Evolutionary conservation across 2,888 invertebrate genomes (phyloP).

Genomic region (Drosophila merina): DNA sequence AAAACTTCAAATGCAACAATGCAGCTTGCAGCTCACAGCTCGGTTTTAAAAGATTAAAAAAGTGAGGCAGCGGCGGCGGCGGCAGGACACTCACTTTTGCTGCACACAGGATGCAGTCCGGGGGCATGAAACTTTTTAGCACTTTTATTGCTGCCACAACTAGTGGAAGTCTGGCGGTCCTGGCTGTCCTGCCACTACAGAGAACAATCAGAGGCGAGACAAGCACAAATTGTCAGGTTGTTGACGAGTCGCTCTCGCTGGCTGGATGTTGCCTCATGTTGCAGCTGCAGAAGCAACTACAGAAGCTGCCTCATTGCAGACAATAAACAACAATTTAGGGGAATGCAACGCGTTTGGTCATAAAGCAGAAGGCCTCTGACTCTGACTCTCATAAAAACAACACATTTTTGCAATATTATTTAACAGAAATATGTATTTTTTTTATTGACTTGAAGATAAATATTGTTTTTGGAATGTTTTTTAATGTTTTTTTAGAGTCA

Average conservation of each 20-base stretch:
- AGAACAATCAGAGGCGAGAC: constrained; percentile 50
- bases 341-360: constrained; percentile 26
- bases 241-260: constrained; percentile 55
- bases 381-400: not conserved
- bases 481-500: too few relatives aligned
- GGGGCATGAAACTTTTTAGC: constrained; percentile 76
- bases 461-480: too few relatives aligned
- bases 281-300: constrained; percentile 19
- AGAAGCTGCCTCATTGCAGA: constrained; percentile 33
- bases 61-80: constrained; percentile 1
- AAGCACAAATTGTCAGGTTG: constrained; percentile 71
- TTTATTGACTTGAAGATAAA: too few relatives aligned
- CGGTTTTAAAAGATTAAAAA: constrained; percentile 70
- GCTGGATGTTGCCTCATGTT: constrained; percentile 9
- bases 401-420: constrained; percentile 2
- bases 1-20: constrained; percentile 57
- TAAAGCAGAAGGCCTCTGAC: constrained; percentile 12
- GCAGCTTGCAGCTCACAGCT: constrained; percentile 9
- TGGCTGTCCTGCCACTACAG: not conserved
- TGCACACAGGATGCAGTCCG: constrained; percentile 68
- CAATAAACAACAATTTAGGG: constrained; percentile 44
- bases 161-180: too few relatives aligned
- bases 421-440: too few relatives aligned
- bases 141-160: constrained; percentile 62
- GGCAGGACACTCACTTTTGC: constrained; percentile 16